Conservation (phyloP, 2,888 invertebrate species). For the Rhagonycha lutea region DNA sequence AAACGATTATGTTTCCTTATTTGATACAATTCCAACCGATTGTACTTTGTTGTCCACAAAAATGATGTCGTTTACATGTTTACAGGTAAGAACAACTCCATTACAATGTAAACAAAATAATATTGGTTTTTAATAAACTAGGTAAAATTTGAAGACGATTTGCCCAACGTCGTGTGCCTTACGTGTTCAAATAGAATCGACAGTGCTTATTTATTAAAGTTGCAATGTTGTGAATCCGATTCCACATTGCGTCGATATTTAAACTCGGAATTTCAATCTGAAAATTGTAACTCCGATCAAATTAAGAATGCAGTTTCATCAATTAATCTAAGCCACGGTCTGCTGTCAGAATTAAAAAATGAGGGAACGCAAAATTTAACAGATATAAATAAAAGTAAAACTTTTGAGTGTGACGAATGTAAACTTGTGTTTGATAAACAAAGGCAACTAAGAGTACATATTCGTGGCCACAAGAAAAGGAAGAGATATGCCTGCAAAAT, state of each 20-base stretch:
- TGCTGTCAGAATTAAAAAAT: background rate
- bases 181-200: conserved; percentile 34
- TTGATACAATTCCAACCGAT: conserved; percentile 17
- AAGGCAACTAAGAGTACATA: conserved; percentile 27
- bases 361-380: conserved; percentile 6
- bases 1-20: conserved; percentile 30
- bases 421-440: conserved; percentile 24
- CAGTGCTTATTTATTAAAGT: conserved; percentile 36
- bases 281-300: background rate
- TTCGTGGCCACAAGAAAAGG: conserved; percentile 21
- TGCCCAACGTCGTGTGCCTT: conserved; percentile 35
- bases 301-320: background rate
- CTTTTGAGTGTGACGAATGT: conserved; percentile 28
- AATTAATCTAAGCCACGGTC: background rate
- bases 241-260: conserved; percentile 29
- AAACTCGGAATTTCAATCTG: conserved; percentile 7
- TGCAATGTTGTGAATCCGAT: conserved; percentile 38
- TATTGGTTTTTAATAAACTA: conserved; percentile 15
- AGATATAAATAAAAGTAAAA: background rate
- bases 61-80: conserved; percentile 36
- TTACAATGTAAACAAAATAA: background rate
- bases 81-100: conserved; percentile 34
- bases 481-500: conserved; percentile 19
- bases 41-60: conserved; percentile 28
- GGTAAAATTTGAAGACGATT: conserved; percentile 36